Evolutionary conservation across 2,797 vertebrate species (phyloP).

Genomic region (Propithecus deckenii): DNA sequence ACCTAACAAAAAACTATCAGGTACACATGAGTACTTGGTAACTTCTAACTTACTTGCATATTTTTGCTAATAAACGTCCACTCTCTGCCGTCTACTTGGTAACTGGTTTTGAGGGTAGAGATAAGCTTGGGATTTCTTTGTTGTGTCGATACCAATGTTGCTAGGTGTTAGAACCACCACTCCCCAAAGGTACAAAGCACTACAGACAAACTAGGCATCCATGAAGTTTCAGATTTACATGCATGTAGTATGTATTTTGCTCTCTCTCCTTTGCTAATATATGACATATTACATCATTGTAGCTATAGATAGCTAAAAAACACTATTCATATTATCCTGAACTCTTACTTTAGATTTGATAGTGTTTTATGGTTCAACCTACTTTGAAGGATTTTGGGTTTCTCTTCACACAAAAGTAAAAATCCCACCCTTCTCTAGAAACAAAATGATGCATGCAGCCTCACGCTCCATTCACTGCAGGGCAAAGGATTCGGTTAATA

Average conservation of each 20-base stretch:
- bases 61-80: not conserved
- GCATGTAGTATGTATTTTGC: fast-evolving
- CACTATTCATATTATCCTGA: not conserved
- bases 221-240: not conserved
- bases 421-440: not conserved
- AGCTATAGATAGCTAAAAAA: not conserved
- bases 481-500: not conserved
- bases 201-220: not conserved
- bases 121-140: not conserved
- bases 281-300: not conserved
- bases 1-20: not conserved
- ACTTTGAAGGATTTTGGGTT: constrained; percentile 3
- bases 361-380: not conserved
- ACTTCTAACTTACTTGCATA: not conserved
- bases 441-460: too few relatives aligned
- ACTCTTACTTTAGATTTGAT: not conserved
- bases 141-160: not conserved
- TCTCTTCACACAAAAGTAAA: not conserved
- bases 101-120: not conserved
- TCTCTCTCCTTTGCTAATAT: not conserved
- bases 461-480: not conserved
- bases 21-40: not conserved
- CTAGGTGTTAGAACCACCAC: not conserved
- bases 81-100: not conserved
- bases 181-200: not conserved